Conservation (phyloP, 2,888 invertebrate genomes). For the Cinara cedri region DNA sequence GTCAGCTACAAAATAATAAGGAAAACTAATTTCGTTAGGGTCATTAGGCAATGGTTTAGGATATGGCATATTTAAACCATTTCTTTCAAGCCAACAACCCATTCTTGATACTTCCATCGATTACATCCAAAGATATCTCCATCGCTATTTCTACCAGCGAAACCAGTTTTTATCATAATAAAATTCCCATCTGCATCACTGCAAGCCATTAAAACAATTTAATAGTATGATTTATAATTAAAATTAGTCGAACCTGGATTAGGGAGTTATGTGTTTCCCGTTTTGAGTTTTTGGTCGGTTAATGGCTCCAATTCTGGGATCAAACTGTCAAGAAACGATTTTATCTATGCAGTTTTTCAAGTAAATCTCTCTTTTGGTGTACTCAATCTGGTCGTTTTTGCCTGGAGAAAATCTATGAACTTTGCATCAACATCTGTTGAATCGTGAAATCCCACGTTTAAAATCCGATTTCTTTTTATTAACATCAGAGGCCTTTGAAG, state of each 20-base stretch:
- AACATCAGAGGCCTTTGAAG: background rate
- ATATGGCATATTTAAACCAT: conserved; percentile 29
- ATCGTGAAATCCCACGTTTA: background rate
- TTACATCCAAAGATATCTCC: conserved; percentile 59
- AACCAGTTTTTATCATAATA: conserved; percentile 49
- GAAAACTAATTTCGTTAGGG: conserved; percentile 29
- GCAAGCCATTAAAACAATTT: conserved; percentile 25
- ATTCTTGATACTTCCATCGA: conserved; percentile 39
- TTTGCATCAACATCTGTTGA: background rate
- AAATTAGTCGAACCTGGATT: conserved; percentile 60
- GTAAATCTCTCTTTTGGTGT: background rate
- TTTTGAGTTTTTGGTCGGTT: conserved; percentile 14
- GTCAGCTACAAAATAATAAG: conserved; percentile 24
- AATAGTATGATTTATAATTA: conserved; percentile 56
- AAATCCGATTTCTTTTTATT: background rate
- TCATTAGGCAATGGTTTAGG: conserved; percentile 37
- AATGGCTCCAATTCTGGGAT: background rate
- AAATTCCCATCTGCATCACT: conserved; percentile 41
- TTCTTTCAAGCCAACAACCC: conserved; percentile 34
- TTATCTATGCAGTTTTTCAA: background rate
- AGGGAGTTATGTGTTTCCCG: conserved; percentile 60
- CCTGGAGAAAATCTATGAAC: conserved; percentile 4
- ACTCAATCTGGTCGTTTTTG: background rate
- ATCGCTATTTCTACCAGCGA: conserved; percentile 61
- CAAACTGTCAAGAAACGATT: conserved; percentile 9